phyloP scores from a whole-genome alignment of 2,888 invertebrate genomes.

The Drosophila aldrichi region DNA sequence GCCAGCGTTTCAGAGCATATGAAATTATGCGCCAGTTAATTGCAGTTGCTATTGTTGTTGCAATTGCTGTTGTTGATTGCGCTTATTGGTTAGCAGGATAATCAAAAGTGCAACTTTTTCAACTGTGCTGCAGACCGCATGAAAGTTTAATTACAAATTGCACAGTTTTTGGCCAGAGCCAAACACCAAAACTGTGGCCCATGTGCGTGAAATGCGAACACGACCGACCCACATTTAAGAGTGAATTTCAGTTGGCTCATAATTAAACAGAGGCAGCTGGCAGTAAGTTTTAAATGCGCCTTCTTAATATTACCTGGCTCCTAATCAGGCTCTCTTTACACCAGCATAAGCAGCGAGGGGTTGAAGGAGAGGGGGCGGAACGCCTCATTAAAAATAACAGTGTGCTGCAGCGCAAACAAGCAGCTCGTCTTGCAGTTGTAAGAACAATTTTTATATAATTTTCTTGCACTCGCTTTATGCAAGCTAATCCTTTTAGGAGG shows the following conservation, averaged over 20 bases:
- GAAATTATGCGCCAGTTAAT: conserved; percentile 70
- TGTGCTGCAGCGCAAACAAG: conserved; percentile 55
- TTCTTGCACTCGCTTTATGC: conserved; percentile 46
- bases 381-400: conserved; percentile 70
- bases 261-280: conserved; percentile 59
- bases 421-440: conserved; percentile 57
- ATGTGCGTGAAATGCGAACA: conserved; percentile 20
- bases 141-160: conserved; percentile 70
- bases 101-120: conserved; percentile 75
- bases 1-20: conserved; percentile 38
- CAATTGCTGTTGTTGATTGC: conserved; percentile 57
- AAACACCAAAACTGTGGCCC: conserved; percentile 30
- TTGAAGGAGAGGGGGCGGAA: neutral
- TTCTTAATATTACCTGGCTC: conserved; percentile 24
- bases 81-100: conserved; percentile 73
- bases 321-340: conserved; percentile 61
- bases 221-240: conserved; percentile 22
- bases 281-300: conserved; percentile 39
- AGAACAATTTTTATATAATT: conserved; percentile 62
- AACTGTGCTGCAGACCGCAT: conserved; percentile 44
- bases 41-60: conserved; percentile 49
- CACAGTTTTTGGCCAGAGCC: conserved; percentile 33
- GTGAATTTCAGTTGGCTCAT: conserved; percentile 62
- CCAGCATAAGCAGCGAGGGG: conserved; percentile 14
- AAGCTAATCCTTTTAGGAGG: conserved; percentile 35